These are phyloP conservation scores for Alligator sinensis DNA, from an alignment of 2,113 vertebrate species.

Conservation along the genomic window DNA sequence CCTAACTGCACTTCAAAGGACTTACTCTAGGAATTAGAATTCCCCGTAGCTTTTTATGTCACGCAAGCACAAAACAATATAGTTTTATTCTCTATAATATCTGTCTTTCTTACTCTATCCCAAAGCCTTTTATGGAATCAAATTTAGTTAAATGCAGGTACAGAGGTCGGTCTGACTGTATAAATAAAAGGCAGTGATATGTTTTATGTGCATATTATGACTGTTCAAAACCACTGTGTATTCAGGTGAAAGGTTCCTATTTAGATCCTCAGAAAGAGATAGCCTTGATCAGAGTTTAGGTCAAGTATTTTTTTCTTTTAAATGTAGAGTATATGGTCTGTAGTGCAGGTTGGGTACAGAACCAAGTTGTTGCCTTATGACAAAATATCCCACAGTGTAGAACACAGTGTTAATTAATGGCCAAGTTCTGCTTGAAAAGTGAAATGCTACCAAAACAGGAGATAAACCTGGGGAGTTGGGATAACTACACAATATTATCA, in stretches of 20 bases:
- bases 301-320: neutral
- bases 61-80: slow-evolving; percentile 30
- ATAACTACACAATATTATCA: slow-evolving; percentile 22
- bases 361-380: neutral
- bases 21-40: neutral
- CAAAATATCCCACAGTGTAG: neutral
- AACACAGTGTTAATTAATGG: neutral
- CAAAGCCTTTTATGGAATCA: neutral
- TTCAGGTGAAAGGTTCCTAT: neutral
- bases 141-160: neutral
- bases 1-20: slow-evolving; percentile 45
- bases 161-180: neutral
- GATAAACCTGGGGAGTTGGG: slow-evolving; percentile 12
- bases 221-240: neutral
- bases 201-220: neutral
- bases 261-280: neutral
- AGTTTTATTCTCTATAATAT: neutral
- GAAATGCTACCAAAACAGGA: neutral
- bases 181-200: neutral
- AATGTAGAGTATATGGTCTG: neutral
- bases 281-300: neutral
- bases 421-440: neutral
- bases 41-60: slow-evolving; percentile 26
- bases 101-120: slow-evolving; percentile 1
- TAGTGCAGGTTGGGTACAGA: neutral